These are phyloP conservation scores for Saturnia japonica DNA, from an alignment of 2,888 invertebrate species.

Conservation along the genomic window DNA sequence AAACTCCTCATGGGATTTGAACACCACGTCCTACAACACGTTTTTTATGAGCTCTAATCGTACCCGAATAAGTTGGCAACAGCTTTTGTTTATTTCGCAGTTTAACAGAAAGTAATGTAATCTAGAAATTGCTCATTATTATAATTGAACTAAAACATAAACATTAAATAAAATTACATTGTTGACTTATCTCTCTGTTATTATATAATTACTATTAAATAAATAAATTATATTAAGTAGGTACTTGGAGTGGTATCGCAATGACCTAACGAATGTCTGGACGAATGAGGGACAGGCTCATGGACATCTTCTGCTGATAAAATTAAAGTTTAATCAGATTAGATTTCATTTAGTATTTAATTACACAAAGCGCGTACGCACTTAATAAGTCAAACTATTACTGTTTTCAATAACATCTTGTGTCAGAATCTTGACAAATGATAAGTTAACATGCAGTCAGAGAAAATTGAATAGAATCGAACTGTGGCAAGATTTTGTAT, in stretches of 20 bases:
- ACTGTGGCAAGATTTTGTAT: no score
- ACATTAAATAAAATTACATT: conserved; percentile 8
- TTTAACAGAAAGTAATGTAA: background rate
- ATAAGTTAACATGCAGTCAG: no score
- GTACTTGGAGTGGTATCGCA: background rate
- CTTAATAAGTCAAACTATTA: no score
- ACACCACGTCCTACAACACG: background rate
- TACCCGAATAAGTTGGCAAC: background rate
- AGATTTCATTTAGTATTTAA: no score
- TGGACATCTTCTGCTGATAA: background rate
- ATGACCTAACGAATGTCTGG: background rate
- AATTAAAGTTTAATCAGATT: background rate
- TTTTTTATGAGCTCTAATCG: background rate
- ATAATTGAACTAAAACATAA: background rate
- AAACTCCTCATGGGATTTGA: background rate
- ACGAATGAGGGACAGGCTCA: background rate
- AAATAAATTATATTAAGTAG: background rate
- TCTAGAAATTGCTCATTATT: background rate
- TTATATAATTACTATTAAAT: conserved; percentile 10
- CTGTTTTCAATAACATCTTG: no score
- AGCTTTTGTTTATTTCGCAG: background rate
- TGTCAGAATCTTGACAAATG: no score
- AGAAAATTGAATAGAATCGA: no score
- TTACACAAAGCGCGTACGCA: no score
- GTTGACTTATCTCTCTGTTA: background rate